Conservation (phyloP, 2,797 vertebrate genomes). For the Gila robusta region DNA sequence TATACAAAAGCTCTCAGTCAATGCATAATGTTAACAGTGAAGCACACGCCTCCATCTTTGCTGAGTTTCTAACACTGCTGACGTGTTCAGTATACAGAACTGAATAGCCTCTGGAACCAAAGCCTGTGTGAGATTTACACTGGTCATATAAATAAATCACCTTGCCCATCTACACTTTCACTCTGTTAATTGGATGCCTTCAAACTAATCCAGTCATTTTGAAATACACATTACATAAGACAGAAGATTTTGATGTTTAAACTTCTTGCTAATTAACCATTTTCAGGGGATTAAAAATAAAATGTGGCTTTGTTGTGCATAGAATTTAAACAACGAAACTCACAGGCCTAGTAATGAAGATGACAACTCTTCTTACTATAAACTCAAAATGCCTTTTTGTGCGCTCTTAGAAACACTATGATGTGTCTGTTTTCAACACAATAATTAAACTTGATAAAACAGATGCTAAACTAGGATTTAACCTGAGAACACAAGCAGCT, state of each 20-base stretch:
- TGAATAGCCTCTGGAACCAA: not conserved
- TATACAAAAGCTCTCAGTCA: conserved; percentile 32
- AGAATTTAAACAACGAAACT: not conserved
- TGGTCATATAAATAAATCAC: not conserved
- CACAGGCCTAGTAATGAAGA: not conserved
- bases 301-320: not conserved
- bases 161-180: conserved; percentile 4
- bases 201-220: not conserved
- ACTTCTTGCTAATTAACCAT: not conserved
- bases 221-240: not conserved
- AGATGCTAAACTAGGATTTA: conserved; percentile 5
- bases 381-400: not conserved
- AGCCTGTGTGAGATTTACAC: not conserved
- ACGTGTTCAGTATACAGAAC: not conserved
- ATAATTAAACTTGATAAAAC: not conserved
- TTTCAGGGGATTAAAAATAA: not conserved
- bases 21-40: conserved; percentile 29
- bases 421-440: conserved; percentile 4
- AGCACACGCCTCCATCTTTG: not conserved
- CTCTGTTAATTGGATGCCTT: not conserved
- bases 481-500: conserved; percentile 2
- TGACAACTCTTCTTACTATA: not conserved
- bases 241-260: not conserved
- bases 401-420: not conserved
- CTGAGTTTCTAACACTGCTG: not conserved